Evolutionary conservation across 2,888 invertebrate species (phyloP).

Genomic region (Neria commutata): DNA sequence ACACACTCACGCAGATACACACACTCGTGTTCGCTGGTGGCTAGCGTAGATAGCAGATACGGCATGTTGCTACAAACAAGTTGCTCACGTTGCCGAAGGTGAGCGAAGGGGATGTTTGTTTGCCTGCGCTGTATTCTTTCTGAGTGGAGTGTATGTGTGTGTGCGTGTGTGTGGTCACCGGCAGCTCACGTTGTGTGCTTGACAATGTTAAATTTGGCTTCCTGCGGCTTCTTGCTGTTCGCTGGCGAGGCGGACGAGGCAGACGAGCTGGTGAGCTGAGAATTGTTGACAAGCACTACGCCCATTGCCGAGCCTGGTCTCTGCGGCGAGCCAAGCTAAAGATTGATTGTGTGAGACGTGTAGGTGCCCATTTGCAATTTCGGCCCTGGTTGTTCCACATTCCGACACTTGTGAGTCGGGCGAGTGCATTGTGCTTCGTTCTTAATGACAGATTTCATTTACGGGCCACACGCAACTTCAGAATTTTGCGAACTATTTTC

Average conservation of each 20-base stretch:
- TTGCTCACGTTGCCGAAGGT: background rate
- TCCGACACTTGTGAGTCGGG: conserved; percentile 24
- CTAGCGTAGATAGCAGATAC: too few relatives aligned
- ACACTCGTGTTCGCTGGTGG: too few relatives aligned
- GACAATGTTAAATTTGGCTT: background rate
- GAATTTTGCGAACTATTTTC: conserved; percentile 8
- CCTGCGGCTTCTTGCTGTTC: background rate
- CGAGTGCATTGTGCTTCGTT: conserved; percentile 17
- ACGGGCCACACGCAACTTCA: conserved; percentile 40
- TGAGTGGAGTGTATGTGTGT: background rate
- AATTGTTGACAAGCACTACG: conserved; percentile 24
- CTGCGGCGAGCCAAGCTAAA: background rate
- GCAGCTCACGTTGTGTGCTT: background rate
- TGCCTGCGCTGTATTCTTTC: conserved; percentile 14
- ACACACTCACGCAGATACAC: background rate
- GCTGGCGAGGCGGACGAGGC: background rate
- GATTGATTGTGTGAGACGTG: conserved; percentile 26
- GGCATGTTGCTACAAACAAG: background rate
- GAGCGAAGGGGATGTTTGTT: conserved; percentile 7
- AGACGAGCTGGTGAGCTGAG: background rate
- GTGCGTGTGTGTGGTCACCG: conserved; percentile 37
- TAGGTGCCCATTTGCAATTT: conserved; percentile 18
- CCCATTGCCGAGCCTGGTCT: too few relatives aligned
- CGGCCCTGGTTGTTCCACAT: conserved; percentile 21
- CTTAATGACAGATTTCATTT: too few relatives aligned